Evolutionary conservation across 2,113 vertebrate genomes (phyloP).

Genomic region (Callipepla squamata): DNA sequence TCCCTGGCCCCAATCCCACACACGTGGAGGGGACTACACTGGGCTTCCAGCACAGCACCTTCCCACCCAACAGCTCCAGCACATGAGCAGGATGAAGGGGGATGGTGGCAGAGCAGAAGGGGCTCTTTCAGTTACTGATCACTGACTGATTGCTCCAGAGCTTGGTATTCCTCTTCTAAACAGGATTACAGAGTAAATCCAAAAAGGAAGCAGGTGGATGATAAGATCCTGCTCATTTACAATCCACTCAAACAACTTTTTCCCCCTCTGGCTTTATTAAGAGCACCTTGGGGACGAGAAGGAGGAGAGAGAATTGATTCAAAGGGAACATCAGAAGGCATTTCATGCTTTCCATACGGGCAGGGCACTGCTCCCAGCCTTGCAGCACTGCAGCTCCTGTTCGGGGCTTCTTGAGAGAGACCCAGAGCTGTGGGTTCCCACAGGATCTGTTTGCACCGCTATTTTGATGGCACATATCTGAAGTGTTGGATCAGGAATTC

Average conservation of each 20-base stretch:
- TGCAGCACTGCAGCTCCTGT: fast-evolving
- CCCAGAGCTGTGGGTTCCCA: fast-evolving
- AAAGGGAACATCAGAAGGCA: slow-evolving; percentile 35
- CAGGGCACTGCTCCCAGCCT: not conserved
- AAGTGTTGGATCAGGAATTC: not conserved
- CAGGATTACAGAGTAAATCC: slow-evolving; percentile 8
- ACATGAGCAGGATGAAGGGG: not conserved
- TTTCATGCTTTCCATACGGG: not conserved
- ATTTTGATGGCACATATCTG: not conserved
- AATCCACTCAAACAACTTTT: slow-evolving; percentile 20
- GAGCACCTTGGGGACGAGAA: not conserved
- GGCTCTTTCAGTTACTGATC: not conserved
- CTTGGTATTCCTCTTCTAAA: slow-evolving; percentile 15
- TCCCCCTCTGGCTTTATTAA: not conserved
- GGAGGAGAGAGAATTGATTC: not conserved
- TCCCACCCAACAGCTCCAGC: not conserved
- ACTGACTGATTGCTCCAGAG: not conserved
- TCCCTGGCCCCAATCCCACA: not conserved
- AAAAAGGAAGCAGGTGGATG: not conserved
- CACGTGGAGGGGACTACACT: fast-evolving
- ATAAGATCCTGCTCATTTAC: slow-evolving; percentile 29
- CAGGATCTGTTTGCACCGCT: not conserved
- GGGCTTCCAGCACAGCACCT: not conserved
- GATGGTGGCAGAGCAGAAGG: not conserved
- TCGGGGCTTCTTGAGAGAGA: not conserved